These are phyloP conservation scores for Diarsia dahlii DNA, from an alignment of 2,888 invertebrate genomes.

Conservation along the genomic window DNA sequence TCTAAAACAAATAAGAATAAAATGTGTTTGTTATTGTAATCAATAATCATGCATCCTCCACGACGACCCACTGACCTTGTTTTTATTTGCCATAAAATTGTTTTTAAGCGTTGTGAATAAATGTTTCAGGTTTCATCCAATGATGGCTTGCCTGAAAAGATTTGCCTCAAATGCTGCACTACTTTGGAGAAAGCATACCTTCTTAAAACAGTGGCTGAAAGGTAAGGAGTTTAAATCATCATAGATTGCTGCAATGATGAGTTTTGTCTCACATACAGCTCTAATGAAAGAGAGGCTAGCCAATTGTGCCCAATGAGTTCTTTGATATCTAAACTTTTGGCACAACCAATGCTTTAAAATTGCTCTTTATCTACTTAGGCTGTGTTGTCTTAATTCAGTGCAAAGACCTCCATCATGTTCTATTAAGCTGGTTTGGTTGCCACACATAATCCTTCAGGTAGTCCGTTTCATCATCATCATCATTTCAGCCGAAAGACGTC, in stretches of 20 bases:
- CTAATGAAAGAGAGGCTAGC: neutral
- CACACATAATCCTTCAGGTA: neutral
- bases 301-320: neutral
- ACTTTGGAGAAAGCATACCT: slow-evolving; percentile 87
- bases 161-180: slow-evolving; percentile 85
- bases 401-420: neutral
- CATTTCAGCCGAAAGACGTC: too few species aligned
- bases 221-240: slow-evolving; percentile 71
- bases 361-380: neutral
- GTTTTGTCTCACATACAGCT: neutral
- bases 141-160: slow-evolving; percentile 88
- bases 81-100: neutral
- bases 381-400: neutral
- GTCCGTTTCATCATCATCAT: too few species aligned
- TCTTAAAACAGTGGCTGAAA: slow-evolving; percentile 88
- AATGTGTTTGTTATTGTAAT: neutral
- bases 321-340: neutral
- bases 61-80: too few species aligned
- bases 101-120: slow-evolving; percentile 8
- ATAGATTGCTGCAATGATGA: neutral
- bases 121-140: slow-evolving; percentile 80
- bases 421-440: neutral
- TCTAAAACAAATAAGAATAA: slow-evolving; percentile 1
- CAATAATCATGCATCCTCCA: neutral
- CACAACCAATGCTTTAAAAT: neutral